phyloP scores from a whole-genome alignment of 30 jellyfish, hydroid and myxozoan genomes.

The Pseudorhiza aurosa region DNA sequence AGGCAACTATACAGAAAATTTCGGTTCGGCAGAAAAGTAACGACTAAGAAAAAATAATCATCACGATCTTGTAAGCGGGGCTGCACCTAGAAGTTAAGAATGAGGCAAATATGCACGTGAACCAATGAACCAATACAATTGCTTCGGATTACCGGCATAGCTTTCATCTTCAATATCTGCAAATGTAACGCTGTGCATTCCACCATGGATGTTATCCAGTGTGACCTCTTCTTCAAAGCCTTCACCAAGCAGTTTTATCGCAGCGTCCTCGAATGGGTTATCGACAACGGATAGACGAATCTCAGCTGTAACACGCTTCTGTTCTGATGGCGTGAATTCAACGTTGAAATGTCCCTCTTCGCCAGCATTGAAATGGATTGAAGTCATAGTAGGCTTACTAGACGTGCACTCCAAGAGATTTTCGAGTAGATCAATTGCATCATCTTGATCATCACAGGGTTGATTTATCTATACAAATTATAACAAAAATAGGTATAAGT shows the following conservation, averaged over 20 bases:
- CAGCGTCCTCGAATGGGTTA: constrained; percentile 89
- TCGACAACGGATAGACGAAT: constrained; percentile 80
- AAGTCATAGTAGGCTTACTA: constrained; percentile 59
- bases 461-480: not conserved
- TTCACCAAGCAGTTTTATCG: constrained; percentile 85
- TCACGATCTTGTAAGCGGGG: too few relatives aligned
- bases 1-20: too few relatives aligned
- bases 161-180: constrained; percentile 36
- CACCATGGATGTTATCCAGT: constrained; percentile 82
- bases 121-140: too few relatives aligned
- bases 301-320: constrained; percentile 66
- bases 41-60: too few relatives aligned
- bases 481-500: too few relatives aligned
- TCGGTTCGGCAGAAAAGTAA: too few relatives aligned
- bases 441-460: not conserved
- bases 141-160: constrained; percentile 16
- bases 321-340: constrained; percentile 77
- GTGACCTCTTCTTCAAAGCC: constrained; percentile 87
- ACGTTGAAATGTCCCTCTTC: constrained; percentile 54
- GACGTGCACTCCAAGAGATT: constrained; percentile 43
- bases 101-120: too few relatives aligned
- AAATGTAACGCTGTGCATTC: constrained; percentile 1
- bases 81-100: too few relatives aligned
- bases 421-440: constrained; percentile 11
- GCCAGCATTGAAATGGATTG: constrained; percentile 54